Base-by-base conservation (phyloP, 2,797 vertebrate genomes). In the Falco columbarius region DNA sequence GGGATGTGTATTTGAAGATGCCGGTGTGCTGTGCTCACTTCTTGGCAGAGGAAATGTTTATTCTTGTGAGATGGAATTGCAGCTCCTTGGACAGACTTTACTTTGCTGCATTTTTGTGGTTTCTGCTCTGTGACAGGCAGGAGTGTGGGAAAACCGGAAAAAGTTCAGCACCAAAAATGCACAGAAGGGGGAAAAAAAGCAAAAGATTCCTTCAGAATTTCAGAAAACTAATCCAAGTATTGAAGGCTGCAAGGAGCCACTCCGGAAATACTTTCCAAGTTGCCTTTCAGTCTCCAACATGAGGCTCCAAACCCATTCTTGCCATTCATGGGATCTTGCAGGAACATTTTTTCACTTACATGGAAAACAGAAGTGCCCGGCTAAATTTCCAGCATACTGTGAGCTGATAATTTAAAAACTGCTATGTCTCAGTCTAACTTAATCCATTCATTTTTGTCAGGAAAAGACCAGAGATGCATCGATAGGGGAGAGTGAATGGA, bases 81-180 rank as follows among this genome's bases (percentile, higher is more conserved):
- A 98, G 98, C 98, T 98, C 98, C 98, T 98, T 98, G 98, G 96
- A 98, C 98, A 98, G 98, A 98, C 98, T 98, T 98, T 96, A 98
- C 98, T 98, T 98, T 98, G 98, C 98, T 98, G 98, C 99, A 99
- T 99, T 99, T 99, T 99, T 99, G 99, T 97, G 99, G 99, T 99
- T 98, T 98, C 98, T 98, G 96, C 98, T 98, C 98, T 99, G 98
- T 99, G 99, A 99, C 99, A 99, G 98, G 98, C 98, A 98, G 98
- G 98, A 99, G 99, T 99, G 99, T 99, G 99, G 99, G 99, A 99
- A 99, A 99, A 99, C 99, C 98, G 98, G 99, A 99, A 99, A 98
- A 98, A 98, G 98, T 98, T 98, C 97, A 98, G 98, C 97, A 98
- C 98, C 98, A 98, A 99, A 99, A 99, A 99, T 98, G 98, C 98